Evolutionary conservation across 2,888 invertebrate species (phyloP), one percentile per base, ranked within the genome.

Genomic region (Heliconius cydno): DNA sequence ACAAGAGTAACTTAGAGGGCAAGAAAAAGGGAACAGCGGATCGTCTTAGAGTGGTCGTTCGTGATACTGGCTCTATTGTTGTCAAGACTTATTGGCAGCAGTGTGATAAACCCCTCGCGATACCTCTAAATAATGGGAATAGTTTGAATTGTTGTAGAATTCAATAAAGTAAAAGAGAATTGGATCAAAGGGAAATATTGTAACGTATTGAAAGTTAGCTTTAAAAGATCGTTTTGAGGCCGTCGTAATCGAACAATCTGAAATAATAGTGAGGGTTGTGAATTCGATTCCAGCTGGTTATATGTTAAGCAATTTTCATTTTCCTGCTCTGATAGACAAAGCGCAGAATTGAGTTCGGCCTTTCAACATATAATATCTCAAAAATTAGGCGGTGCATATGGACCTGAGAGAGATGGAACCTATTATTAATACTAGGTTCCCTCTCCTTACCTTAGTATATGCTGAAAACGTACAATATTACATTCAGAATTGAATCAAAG

Each of bases 71-170:
- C 81, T 79, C 83, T 82, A 86, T 87, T 87, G 86, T 86, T 87
- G 86, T 86, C 85, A 85, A 84, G 86, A 89, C 85, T 88, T 89
- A 89, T 88, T 87, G 88, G 85, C 86, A 89, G 88, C 85, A 78
- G 83, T 80, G 28, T 87, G 87, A 89, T 89, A 89, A 87, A 83
- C 85, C 86, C 85, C 79, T 73, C 34, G 60, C 65, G 72, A 77
- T 80, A 80, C 76, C 81, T 79, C 81, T 81, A 84, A 83, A 83
- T 84, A 84, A 84, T 84, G 80, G 82, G 77, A 84, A 86, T 85
- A 82, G 76, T 85, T 84, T 79, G 81, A 84, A 83, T 84, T 83
- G 80, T 79, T 71, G 81, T 79, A 77, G 79, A 76, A 74, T 83
- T 79, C 80, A 81, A 82, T 82, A 81, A 73, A 78, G 46, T 46